Evolutionary conservation across 2,888 invertebrate genomes (phyloP), one percentile per base, ranked within the genome.

Genomic region (Baccha elongata): DNA sequence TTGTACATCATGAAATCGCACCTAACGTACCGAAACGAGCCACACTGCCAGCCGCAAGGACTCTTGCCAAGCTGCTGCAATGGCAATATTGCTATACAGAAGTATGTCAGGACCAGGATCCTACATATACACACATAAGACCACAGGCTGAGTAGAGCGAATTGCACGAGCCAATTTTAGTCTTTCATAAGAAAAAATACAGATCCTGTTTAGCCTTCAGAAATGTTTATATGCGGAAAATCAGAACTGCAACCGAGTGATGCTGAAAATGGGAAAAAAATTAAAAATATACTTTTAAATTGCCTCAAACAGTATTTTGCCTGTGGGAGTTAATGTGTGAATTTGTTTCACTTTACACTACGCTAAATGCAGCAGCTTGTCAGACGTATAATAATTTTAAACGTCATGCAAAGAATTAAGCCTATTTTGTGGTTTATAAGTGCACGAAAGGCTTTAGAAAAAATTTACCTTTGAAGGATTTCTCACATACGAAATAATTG

Each of bases 141-240:
- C 46, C 19, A 15, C 11, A 11, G 35, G 19, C 35, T 21, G 37
- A 67, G 62, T 17, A 17, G 19, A 23, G 32, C n/a, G 46, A 73
- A 65, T 67, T 76, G 81, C 52, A 53, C n/a, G n/a, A n/a, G 81
- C 71, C 81, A 76, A 76, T 76, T 76, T 76, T 58, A 15, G 42
- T 71, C 65, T 71, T 46, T 76, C 65, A 72, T 42, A 65, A 48
- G 40, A 60, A 26, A 48, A 26, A 48, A 44, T 35, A 52, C 29
- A 48, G 29, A 40, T 42, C 26, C 15, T 42, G 10, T 42, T 11
- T 17, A 67, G 52, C 52, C 17, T 62, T 21, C 60, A 32, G 10
- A 11, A n/a, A 19, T 69, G 44, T 26, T 48, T 40, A 37, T 35
- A 23, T 53, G 40, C 32, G 26, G 13, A 50, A 32, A 44, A 58